Base-by-base conservation (phyloP, 2,113 vertebrate genomes). In the Entomyzon cyanotis region DNA sequence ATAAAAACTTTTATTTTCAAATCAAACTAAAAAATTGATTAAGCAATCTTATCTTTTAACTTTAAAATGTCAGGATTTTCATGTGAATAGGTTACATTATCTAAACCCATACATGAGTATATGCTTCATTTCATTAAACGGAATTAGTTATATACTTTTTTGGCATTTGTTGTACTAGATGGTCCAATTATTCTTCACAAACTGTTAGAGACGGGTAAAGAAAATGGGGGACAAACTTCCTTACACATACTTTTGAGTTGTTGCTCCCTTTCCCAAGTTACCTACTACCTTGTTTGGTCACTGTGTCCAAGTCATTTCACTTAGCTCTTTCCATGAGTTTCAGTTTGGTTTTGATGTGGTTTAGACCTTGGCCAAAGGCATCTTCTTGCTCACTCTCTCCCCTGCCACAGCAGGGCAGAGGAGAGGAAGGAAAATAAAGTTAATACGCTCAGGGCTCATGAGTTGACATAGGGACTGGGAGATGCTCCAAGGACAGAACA, bases 171-270 rank as follows among this genome's bases (percentile, higher is more conserved):
- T 70, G 25, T n/a, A 53, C 17, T 41, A 55, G 15, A 41, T 37
- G 12, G 19, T 59, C 33, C 10, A 44, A 64, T 63, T 62, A 9
- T 28, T 74, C n/a, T 62, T 84, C 46, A 14, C 7, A 69, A 64
- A 49, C 5, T 19, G 0, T 25, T 47, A 27, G 13, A 44, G 31
- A 59, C 1, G 2, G 10, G 7, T 33, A n/a, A 88, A 75, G 9
- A 64, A 7, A 24, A 16, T 7, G 16, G 27, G 4, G 12, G 5
- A 15, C 5, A 53, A n/a, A 19, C 1, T 62, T 84, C 14, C 7
- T 71, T 30, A 24, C 3, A 6, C 0, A 1, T 24, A 12, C 0
- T 53, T 83, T 31, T 58, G 42, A 15, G 3, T 30, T 28, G 9
- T 47, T 50, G 3, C 6, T 77, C 49, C 44, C 13, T 89, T 89